A percentile compares a stretch with the other conserved stretches of the same genome.
Evolutionary conservation across 2,797 vertebrate species (phyloP).

Genomic region (Aulostomus chinensis): DNA sequence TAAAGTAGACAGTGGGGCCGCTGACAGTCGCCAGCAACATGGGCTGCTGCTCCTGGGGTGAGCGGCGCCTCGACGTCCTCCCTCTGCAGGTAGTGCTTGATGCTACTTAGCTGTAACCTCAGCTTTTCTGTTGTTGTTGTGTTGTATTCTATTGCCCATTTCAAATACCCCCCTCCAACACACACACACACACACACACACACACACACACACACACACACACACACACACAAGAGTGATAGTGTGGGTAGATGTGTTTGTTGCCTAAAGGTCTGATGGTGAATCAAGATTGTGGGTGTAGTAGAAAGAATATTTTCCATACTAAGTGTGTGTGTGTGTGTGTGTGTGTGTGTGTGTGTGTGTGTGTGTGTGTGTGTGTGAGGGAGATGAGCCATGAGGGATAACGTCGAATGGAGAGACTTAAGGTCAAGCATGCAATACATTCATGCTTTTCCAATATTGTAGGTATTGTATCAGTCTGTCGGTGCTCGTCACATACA

Average conservation of each 20-base stretch:
- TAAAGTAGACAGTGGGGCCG: no score
- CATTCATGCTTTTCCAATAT: background rate
- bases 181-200: background rate
- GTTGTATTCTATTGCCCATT: no score
- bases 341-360: slow-evolving; percentile 9
- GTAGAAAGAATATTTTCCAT: slow-evolving; percentile 8
- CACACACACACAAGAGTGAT: background rate
- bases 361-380: background rate
- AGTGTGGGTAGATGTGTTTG: slow-evolving; percentile 15
- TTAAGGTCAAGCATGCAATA: slow-evolving; percentile 3
- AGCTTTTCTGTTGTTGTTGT: no score
- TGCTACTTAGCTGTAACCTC: no score
- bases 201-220: background rate
- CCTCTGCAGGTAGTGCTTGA: no score
- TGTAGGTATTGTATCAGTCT: no score
- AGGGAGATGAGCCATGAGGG: background rate
- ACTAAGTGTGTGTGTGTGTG: slow-evolving; percentile 1
- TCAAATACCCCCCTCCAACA: background rate
- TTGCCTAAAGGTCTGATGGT: slow-evolving; percentile 8
- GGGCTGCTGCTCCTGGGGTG: no score
- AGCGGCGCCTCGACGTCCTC: no score
- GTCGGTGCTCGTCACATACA: no score
- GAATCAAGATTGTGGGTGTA: slow-evolving; percentile 24
- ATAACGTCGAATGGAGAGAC: slow-evolving; percentile 3
- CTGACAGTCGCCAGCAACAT: no score